phyloP scores from a whole-genome alignment of 2,888 invertebrate genomes.

The Pocota personata region DNA sequence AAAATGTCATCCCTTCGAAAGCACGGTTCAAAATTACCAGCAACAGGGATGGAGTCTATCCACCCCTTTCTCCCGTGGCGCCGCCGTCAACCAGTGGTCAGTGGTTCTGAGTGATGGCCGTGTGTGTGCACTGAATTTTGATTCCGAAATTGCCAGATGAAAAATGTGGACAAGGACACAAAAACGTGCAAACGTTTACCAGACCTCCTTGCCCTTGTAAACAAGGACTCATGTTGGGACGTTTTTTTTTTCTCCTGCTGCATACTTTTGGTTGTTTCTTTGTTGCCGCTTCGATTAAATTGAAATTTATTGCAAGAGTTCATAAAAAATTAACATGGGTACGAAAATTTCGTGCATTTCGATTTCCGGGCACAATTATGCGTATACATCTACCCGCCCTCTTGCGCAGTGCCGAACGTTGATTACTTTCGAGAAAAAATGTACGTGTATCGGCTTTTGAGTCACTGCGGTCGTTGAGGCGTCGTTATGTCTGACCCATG shows the following conservation, averaged over 20 bases:
- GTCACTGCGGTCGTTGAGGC: constrained; percentile 62
- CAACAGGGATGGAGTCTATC: constrained; percentile 18
- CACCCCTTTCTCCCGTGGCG: background rate
- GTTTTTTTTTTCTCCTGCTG: constrained; percentile 7
- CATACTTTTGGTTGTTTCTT: constrained; percentile 30
- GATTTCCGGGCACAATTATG: constrained; percentile 60
- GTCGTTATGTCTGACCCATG: constrained; percentile 68
- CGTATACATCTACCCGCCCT: background rate
- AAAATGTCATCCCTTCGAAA: constrained; percentile 48
- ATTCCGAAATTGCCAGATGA: constrained; percentile 27
- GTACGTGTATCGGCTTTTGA: constrained; percentile 26
- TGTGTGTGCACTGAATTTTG: constrained; percentile 64
- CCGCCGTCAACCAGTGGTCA: constrained; percentile 50
- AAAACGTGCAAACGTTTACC: constrained; percentile 38
- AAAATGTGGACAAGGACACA: background rate
- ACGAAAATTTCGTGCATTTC: constrained; percentile 31
- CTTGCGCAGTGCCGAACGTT: constrained; percentile 16
- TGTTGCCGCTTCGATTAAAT: constrained; percentile 64
- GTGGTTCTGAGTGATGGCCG: constrained; percentile 11
- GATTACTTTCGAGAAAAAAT: constrained; percentile 50
- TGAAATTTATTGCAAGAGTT: constrained; percentile 61
- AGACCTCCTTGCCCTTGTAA: constrained; percentile 14
- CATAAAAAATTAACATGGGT: constrained; percentile 60
- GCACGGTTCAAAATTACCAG: too few species aligned
- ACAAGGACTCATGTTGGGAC: constrained; percentile 21